Percentiles rank a stretch among this genome's conserved stretches.
Conservation (phyloP, 2,888 invertebrate genomes). For the Zygothrica quintamaculata region DNA sequence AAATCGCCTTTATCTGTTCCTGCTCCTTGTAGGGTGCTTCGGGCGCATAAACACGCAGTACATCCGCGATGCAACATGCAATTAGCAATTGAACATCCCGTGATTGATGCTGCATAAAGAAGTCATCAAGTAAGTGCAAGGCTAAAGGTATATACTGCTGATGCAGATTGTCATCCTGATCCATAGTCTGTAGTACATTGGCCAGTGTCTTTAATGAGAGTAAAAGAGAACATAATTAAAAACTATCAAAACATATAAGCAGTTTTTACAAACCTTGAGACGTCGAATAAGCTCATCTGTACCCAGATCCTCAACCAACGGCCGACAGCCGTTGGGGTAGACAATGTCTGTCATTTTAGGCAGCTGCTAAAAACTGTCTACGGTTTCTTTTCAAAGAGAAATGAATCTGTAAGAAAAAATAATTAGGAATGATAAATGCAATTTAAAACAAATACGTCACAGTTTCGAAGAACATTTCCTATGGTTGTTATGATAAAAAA, state of each 20-base stretch:
- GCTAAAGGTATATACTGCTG: slow-evolving; percentile 96
- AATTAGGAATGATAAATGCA: slow-evolving; percentile 12
- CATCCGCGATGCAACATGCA: slow-evolving; percentile 98
- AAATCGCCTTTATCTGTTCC: slow-evolving; percentile 95
- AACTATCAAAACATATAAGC: too few species aligned
- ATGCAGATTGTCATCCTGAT: slow-evolving; percentile 97
- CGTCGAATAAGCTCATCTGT: slow-evolving; percentile 97
- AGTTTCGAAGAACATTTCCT: slow-evolving; percentile 1
- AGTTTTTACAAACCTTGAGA: slow-evolving; percentile 89
- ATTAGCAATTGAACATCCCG: slow-evolving; percentile 97
- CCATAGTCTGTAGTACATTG: slow-evolving; percentile 97
- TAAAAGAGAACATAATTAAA: too few species aligned
- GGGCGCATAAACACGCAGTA: slow-evolving; percentile 97
- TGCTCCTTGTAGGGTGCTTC: slow-evolving; percentile 99
- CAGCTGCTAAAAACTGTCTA: slow-evolving; percentile 16
- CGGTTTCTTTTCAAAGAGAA: slow-evolving; percentile 11
- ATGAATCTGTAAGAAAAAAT: slow-evolving; percentile 37
- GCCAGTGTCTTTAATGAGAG: slow-evolving; percentile 89
- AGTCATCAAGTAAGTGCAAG: slow-evolving; percentile 95
- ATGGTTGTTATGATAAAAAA: slow-evolving; percentile 11
- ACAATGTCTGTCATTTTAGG: slow-evolving; percentile 91
- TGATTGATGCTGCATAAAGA: slow-evolving; percentile 94
- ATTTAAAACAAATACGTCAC: neutral
- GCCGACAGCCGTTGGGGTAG: slow-evolving; percentile 97
- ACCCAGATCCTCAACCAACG: slow-evolving; percentile 96